Conservation (phyloP, 1,140 invertebrate genomes). For the Potamilus streckersoni region DNA sequence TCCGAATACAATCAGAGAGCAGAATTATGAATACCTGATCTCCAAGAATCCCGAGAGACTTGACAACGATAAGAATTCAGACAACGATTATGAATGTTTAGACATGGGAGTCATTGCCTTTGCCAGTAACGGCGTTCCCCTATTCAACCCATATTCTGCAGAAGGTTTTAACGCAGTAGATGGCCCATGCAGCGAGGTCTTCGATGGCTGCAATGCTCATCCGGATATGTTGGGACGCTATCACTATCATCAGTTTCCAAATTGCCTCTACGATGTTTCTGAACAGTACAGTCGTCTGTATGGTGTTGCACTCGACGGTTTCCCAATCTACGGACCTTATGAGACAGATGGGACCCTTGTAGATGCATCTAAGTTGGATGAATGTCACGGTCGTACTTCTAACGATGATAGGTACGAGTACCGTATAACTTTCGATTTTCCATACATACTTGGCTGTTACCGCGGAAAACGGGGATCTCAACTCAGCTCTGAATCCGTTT, state of each 20-base stretch:
- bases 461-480: not conserved
- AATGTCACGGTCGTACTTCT: slow-evolving; percentile 17
- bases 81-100: no score
- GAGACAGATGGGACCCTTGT: slow-evolving; percentile 2
- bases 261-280: slow-evolving; percentile 14
- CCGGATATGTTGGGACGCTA: slow-evolving; percentile 9
- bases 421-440: slow-evolving; percentile 17
- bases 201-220: slow-evolving; percentile 15
- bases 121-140: slow-evolving; percentile 9
- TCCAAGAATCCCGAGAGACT: no score
- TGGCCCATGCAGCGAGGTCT: slow-evolving; percentile 11
- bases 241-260: slow-evolving; percentile 21
- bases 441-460: slow-evolving; percentile 26
- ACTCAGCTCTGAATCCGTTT: no score
- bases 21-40: no score
- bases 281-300: slow-evolving; percentile 7
- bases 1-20: no score
- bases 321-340: slow-evolving; percentile 26
- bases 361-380: slow-evolving; percentile 14
- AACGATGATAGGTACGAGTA: slow-evolving; percentile 15
- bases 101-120: no score
- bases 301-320: slow-evolving; percentile 25
- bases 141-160: slow-evolving; percentile 21
- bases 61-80: no score
- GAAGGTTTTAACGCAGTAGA: slow-evolving; percentile 21